Evolutionary conservation across 2,797 vertebrate species (phyloP).

Genomic region (Siniperca undulata): DNA sequence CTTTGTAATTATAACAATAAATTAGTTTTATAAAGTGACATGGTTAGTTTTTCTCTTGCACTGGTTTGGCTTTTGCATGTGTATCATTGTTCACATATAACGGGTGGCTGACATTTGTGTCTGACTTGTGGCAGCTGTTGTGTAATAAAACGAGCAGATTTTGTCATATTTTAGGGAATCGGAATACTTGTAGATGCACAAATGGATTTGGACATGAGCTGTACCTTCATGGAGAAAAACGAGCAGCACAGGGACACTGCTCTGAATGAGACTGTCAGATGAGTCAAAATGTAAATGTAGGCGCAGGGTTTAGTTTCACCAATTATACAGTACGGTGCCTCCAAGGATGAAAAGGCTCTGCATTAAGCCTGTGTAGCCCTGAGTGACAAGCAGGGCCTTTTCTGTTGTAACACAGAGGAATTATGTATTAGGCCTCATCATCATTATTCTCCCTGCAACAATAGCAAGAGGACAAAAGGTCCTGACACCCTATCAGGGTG

Average conservation of each 20-base stretch:
- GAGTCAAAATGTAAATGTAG: constrained; percentile 75
- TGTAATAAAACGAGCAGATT: constrained; percentile 46
- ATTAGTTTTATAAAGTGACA: neutral
- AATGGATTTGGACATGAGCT: constrained; percentile 26
- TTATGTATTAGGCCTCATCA: constrained; percentile 80
- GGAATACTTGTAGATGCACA: constrained; percentile 24
- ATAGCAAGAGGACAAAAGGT: constrained; percentile 74
- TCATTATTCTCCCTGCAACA: constrained; percentile 76
- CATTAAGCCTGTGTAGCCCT: constrained; percentile 64
- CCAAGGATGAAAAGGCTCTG: constrained; percentile 73
- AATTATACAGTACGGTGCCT: constrained; percentile 69
- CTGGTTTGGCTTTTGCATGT: constrained; percentile 40
- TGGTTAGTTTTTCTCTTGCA: constrained; percentile 9
- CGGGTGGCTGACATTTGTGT: constrained; percentile 36
- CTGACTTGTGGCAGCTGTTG: constrained; percentile 52
- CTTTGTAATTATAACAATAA: constrained; percentile 1
- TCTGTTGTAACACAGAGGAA: constrained; percentile 76
- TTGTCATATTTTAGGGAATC: constrained; percentile 23
- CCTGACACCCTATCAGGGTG: constrained; percentile 65
- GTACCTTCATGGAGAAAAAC: constrained; percentile 17
- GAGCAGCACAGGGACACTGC: constrained; percentile 13
- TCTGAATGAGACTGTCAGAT: constrained; percentile 53
- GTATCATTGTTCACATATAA: constrained; percentile 51
- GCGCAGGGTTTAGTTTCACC: constrained; percentile 70
- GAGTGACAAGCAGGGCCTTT: constrained; percentile 76